Evolutionary conservation across 1,140 invertebrate genomes (phyloP).

Genomic region (Diabrotica undecimpunctata): DNA sequence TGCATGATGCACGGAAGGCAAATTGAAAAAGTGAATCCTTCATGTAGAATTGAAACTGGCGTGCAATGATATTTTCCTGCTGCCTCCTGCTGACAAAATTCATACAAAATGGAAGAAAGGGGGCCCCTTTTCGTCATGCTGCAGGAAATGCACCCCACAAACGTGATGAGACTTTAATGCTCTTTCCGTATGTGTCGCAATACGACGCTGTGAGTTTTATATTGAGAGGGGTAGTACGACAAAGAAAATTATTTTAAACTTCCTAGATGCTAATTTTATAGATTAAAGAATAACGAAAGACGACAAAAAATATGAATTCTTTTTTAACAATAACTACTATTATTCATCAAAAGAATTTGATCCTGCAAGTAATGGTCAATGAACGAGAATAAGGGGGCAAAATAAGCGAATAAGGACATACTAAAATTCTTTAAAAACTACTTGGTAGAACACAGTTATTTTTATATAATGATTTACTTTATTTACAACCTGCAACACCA

Average conservation of each 20-base stretch:
- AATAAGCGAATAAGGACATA: too few species aligned
- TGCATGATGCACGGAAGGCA: background rate
- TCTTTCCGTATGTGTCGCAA: background rate
- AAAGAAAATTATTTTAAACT: background rate
- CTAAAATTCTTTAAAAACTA: too few species aligned
- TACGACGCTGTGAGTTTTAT: background rate
- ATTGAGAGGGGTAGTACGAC: background rate
- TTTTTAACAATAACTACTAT: too few species aligned
- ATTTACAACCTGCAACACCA: too few species aligned
- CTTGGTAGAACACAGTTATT: too few species aligned
- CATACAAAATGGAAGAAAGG: constrained; percentile 8
- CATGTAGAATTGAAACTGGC: constrained; percentile 6
- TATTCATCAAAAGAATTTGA: too few species aligned
- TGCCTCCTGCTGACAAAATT: background rate
- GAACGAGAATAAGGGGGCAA: too few species aligned
- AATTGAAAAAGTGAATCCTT: constrained; percentile 16
- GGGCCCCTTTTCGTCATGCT: background rate
- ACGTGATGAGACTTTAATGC: constrained; percentile 10
- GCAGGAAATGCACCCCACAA: constrained; percentile 7
- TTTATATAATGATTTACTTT: too few species aligned
- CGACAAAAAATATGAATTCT: too few species aligned
- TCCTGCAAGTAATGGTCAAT: too few species aligned
- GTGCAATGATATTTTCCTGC: constrained; percentile 9
- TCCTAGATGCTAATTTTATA: too few species aligned
- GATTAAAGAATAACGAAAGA: too few species aligned